phyloP scores from a whole-genome alignment of 2,113 vertebrate species.

The Lycaon pictus region DNA sequence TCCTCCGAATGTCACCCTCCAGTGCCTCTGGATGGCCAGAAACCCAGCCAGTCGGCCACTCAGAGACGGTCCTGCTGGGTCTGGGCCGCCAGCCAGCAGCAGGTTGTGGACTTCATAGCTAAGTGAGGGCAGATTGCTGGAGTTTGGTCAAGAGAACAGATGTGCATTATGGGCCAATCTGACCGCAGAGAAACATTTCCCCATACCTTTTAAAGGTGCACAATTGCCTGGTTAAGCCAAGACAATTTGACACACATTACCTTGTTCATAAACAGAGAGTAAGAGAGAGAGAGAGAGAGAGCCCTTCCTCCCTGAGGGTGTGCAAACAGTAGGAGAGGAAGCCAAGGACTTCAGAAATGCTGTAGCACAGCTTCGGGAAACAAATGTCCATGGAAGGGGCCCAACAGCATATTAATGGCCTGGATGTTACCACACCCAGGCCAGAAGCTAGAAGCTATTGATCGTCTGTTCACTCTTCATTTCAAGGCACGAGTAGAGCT shows the following conservation, averaged over 20 bases:
- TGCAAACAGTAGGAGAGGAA: constrained; percentile 69
- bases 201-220: constrained; percentile 78
- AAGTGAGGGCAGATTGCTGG: constrained; percentile 76
- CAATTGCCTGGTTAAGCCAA: constrained; percentile 78
- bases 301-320: constrained; percentile 58
- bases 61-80: neutral
- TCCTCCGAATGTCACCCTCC: neutral
- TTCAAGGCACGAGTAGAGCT: neutral
- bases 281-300: constrained; percentile 40
- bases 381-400: constrained; percentile 76
- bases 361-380: constrained; percentile 67
- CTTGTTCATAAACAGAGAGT: constrained; percentile 77
- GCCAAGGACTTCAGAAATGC: constrained; percentile 69
- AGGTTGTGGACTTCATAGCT: constrained; percentile 49
- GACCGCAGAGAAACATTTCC: constrained; percentile 75
- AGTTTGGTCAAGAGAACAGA: constrained; percentile 82
- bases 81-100: constrained; percentile 17
- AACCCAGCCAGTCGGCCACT: neutral
- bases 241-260: constrained; percentile 74
- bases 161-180: constrained; percentile 70
- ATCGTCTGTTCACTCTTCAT: constrained; percentile 69
- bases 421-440: constrained; percentile 43
- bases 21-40: constrained; percentile 11
- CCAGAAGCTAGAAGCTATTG: constrained; percentile 64
- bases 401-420: constrained; percentile 73